Evolutionary conservation across 2,888 invertebrate species (phyloP), one percentile per base, ranked within the genome.

Genomic region (Empis stercorea): DNA sequence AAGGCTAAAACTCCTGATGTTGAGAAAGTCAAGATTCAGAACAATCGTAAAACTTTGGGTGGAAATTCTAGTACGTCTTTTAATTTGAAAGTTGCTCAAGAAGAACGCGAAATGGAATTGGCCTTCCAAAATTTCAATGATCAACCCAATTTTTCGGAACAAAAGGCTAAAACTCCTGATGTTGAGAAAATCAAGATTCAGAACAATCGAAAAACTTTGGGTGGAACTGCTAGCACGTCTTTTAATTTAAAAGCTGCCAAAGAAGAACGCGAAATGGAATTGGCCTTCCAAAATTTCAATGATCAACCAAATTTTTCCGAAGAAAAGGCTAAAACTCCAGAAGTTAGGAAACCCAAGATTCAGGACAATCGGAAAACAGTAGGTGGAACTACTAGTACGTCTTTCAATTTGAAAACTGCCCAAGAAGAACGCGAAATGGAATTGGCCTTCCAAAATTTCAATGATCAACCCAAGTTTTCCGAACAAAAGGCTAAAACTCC

Each of bases 201-300:
- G 7, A 41, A 45, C 17, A 40, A 46, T 7, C 39, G 48, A 10
- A 43, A 47, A 30, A 49, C 51, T 2, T 30, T 51, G 14, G 47
- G 49, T 3, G 34, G 15, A 17, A 27, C 37, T 1, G 2, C 23
- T 2, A n/a, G 42, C 30, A 27, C 17, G 0, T 32, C 17, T 20
- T 13, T 51, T 0, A 48, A 51, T 36, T 14, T 51, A 4, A 4
- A 48, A 39, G 45, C 46, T 6, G 48, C 46, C 4, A 51, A 48
- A 23, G 48, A 37, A 16, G 23, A 48, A 13, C 14, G 34, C 4
- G 51, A 48, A 11, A 30, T 47, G 30, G 48, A 50, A 14, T n/a
- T 39, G 11, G 50, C 48, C 2, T 51, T 49, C 15, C 39, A 48
- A 14, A 45, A 52, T n/a, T 52, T 50, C 11, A 20, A 50, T n/a